phyloP scores from a whole-genome alignment of 2,888 invertebrate species.

The Agelastica alni region DNA sequence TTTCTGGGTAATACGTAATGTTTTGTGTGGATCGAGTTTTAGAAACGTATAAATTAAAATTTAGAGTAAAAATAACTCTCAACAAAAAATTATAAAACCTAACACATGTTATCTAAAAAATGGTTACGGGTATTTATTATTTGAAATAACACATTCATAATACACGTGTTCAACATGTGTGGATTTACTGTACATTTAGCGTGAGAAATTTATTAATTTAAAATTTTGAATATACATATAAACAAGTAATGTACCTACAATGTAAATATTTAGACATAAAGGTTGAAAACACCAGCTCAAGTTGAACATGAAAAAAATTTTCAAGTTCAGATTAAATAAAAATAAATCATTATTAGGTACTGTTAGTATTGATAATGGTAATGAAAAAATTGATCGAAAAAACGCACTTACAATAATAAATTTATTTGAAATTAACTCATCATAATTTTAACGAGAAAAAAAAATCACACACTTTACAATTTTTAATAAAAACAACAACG shows the following conservation, averaged over 20 bases:
- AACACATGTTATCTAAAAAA: slow-evolving; percentile 13
- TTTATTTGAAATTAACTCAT: too few relatives aligned
- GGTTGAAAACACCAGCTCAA: too few relatives aligned
- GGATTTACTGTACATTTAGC: slow-evolving; percentile 1
- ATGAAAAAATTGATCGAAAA: too few relatives aligned
- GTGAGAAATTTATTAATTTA: slow-evolving; percentile 15
- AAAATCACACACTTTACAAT: too few relatives aligned
- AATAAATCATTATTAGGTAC: too few relatives aligned
- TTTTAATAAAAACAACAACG: too few relatives aligned
- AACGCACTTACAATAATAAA: too few relatives aligned
- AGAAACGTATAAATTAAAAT: not conserved
- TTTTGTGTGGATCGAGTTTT: not conserved
- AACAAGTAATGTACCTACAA: not conserved
- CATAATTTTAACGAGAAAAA: too few relatives aligned
- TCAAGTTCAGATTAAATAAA: too few relatives aligned
- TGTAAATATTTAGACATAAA: slow-evolving; percentile 5
- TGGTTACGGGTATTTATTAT: slow-evolving; percentile 11
- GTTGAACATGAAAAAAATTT: too few relatives aligned
- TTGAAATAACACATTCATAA: slow-evolving; percentile 8
- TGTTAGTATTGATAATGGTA: too few relatives aligned
- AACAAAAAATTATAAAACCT: slow-evolving; percentile 5
- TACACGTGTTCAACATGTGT: slow-evolving; percentile 9
- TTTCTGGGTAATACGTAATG: not conserved
- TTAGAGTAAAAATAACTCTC: slow-evolving; percentile 1
- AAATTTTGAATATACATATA: slow-evolving; percentile 2